Percentiles rank a stretch among this genome's conserved stretches.
Conservation (phyloP, 2,113 vertebrate species). For the Nyctereutes procyonoides region DNA sequence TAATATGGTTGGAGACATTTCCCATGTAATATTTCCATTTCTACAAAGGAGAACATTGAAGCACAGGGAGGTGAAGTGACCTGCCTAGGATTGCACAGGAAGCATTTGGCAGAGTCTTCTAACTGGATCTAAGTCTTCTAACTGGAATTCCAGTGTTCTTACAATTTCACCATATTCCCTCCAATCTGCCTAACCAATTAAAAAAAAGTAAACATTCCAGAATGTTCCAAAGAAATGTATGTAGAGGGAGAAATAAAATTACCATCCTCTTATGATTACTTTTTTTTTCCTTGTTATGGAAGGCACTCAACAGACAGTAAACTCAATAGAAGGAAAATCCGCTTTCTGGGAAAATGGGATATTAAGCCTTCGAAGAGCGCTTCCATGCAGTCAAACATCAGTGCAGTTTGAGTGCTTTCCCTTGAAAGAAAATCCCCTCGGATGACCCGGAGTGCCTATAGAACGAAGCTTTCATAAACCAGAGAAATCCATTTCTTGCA, state of each 20-base stretch:
- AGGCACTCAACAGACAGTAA: not conserved
- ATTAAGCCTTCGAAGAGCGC: not conserved
- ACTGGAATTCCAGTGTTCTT: not conserved
- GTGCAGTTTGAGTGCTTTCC: not conserved
- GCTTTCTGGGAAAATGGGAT: not conserved
- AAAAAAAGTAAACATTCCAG: not conserved
- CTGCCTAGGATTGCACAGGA: not conserved
- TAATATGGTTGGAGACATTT: not conserved
- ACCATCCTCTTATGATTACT: not conserved
- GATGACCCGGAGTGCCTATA: not conserved
- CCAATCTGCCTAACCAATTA: not conserved
- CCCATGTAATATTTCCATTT: not conserved
- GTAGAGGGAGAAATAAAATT: not conserved
- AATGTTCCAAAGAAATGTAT: slow-evolving; percentile 31
- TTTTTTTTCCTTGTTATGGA: not conserved
- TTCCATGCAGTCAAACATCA: not conserved
- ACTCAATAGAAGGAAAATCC: not conserved
- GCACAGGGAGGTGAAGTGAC: not conserved
- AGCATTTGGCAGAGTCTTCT: not conserved
- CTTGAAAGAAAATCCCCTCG: not conserved
- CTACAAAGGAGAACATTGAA: not conserved
- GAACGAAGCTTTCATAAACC: not conserved
- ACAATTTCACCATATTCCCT: not conserved
- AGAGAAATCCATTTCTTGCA: not conserved
- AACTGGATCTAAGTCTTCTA: slow-evolving; percentile 1